Evolutionary conservation across 2,113 vertebrate species (phyloP), one percentile per base, ranked within the genome.

Genomic region (Tetraodon nigroviridis): DNA sequence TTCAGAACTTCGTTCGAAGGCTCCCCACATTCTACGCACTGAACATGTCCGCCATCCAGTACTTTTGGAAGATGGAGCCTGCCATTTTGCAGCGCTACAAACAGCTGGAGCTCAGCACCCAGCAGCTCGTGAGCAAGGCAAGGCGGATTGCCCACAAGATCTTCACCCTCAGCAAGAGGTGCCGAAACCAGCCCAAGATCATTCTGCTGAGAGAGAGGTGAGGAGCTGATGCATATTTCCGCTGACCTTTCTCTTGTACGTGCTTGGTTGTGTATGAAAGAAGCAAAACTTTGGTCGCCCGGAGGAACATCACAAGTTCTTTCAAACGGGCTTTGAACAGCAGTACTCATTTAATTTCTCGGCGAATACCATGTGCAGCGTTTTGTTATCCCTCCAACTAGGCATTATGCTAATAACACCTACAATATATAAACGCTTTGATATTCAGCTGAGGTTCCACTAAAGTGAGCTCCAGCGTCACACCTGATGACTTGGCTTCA

Each of bases 81-180:
- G 63, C 77, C 27, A 47, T 91, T 17, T 88, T 89, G 69, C 88
- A 90, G 46, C 89, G 91, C 76, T 92, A 92, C 82, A 84, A 84
- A 37, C 89, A 89, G 82, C 83, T 92, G 82, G 89, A 92, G 76
- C 82, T 89, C 59, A 65, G 72, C 88, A 67, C 64, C 52, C 84
- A 83, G 73, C 87, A 87, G 82, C 85, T 92, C 14, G 61, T 90
- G 67, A 74, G 75, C 80, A 92, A 92, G 83, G 88, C 89, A 0
- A 81, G 80, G 0, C 88, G 84, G 72, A 86, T 90, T 57, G 60
- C 89, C 85, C 78, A 74, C 80, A 92, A 90, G 70, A 88, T 92
- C 69, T 92, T 92, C 84, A 87, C 79, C 72, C 90, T 92, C 68
- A 91, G 91, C 89, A 91, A 90, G 83, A 84, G 90, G 73, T 92